Evolutionary conservation across 2,113 vertebrate species (phyloP).

Genomic region (Oreocharis arfaki): DNA sequence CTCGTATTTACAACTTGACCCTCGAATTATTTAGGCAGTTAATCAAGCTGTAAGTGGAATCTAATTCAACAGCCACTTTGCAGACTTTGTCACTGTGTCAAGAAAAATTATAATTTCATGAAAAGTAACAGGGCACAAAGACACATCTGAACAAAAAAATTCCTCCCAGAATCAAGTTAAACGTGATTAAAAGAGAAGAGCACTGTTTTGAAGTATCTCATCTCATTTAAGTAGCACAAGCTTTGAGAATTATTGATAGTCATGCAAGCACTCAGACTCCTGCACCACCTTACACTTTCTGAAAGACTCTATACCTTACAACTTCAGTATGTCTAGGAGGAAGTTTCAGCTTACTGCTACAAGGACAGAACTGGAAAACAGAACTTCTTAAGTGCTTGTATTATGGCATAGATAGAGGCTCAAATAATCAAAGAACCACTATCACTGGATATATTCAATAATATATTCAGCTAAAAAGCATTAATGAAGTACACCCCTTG

Average conservation of each 20-base stretch:
- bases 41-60: not conserved
- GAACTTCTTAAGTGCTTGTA: not conserved
- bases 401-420: not conserved
- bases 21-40: not conserved
- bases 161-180: not conserved
- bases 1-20: not conserved
- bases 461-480: not conserved
- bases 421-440: not conserved
- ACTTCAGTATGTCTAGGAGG: not conserved
- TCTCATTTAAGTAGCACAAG: not conserved
- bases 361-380: not conserved
- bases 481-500: not conserved
- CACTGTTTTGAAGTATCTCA: not conserved
- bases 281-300: not conserved
- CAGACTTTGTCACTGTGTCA: not conserved
- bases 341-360: not conserved
- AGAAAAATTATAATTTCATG: not conserved
- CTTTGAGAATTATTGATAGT: not conserved
- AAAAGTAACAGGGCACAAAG: not conserved
- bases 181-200: not conserved
- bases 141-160: not conserved
- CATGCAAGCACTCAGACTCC: not conserved
- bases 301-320: not conserved
- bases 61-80: not conserved
- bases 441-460: not conserved